Evolutionary conservation across 2,797 vertebrate genomes (phyloP).

Genomic region (Lepidocolaptes lacrymiger): DNA sequence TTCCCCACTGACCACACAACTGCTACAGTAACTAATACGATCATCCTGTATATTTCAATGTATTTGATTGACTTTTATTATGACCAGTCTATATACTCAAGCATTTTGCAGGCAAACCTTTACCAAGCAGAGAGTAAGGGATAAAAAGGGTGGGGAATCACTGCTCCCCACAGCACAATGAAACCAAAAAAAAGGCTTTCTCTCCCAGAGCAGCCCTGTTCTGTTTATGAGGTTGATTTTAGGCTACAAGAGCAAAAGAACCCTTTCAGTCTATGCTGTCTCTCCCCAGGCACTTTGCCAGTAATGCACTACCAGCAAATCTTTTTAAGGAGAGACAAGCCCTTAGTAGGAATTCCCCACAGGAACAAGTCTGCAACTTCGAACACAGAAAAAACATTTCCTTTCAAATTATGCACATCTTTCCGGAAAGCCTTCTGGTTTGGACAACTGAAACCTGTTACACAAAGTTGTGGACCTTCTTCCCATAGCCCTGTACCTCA

Average conservation of each 20-base stretch:
- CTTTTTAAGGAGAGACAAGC: constrained; percentile 17
- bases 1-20: background rate
- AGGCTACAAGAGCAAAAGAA: background rate
- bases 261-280: background rate
- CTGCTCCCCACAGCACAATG: background rate
- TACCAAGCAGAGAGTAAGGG: background rate
- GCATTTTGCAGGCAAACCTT: background rate
- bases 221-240: background rate
- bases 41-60: background rate
- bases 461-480: background rate
- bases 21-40: background rate
- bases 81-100: background rate
- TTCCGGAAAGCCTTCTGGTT: background rate
- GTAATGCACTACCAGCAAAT: constrained; percentile 6
- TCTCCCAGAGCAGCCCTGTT: background rate
- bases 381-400: background rate
- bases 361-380: constrained; percentile 18
- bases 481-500: background rate
- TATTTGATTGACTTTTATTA: background rate
- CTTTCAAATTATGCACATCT: background rate
- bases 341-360: constrained; percentile 27
- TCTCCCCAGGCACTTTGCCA: constrained; percentile 39
- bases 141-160: background rate
- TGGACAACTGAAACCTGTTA: background rate
- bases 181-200: background rate